A percentile compares a stretch with the other conserved stretches of the same genome.
These are phyloP conservation scores for Bubo bubo DNA, from an alignment of 2,113 vertebrate genomes.

Conservation along the genomic window DNA sequence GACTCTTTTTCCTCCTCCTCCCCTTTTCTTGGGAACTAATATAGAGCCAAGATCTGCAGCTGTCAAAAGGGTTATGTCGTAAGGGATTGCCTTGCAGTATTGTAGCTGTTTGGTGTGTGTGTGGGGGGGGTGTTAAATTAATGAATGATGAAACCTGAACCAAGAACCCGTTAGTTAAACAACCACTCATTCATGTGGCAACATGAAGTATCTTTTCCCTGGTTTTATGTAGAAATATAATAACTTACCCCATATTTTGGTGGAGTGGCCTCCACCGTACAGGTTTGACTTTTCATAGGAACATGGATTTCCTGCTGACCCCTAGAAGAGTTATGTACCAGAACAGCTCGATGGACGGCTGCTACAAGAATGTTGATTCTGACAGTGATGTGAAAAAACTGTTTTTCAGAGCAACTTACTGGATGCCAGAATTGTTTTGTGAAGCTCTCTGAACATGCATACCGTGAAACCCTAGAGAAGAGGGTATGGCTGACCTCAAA, in stretches of 20 bases:
- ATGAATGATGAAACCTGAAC: background rate
- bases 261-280: background rate
- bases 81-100: background rate
- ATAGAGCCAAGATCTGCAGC: background rate
- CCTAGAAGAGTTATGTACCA: background rate
- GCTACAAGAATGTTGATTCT: background rate
- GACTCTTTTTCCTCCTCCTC: background rate
- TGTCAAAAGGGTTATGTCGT: background rate
- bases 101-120: background rate
- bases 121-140: background rate
- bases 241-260: fast-evolving
- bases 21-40: background rate
- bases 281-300: background rate
- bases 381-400: background rate
- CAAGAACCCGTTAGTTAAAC: background rate
- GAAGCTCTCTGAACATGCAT: background rate
- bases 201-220: background rate
- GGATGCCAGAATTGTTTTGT: background rate
- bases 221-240: fast-evolving
- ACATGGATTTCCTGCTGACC: background rate
- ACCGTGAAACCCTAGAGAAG: background rate
- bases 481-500: background rate
- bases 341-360: background rate
- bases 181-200: background rate
- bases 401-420: background rate